Base-by-base conservation (phyloP, 2,888 invertebrate species). In the Tachystola acroxantha region DNA sequence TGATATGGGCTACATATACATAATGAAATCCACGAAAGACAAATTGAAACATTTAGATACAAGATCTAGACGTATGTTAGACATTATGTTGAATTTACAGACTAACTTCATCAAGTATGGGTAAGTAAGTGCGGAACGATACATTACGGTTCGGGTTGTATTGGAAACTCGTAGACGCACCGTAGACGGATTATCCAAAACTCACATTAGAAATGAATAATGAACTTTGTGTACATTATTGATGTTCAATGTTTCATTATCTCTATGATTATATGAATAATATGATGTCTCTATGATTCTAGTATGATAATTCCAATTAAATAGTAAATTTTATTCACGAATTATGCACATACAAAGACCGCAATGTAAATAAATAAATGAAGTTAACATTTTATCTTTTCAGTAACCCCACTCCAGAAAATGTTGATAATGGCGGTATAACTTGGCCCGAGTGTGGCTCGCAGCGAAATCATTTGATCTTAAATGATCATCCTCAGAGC, bases 91-190 rank as follows among this genome's bases (percentile, higher is more conserved):
- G 9, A 46, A 37, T 7, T 32, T 48, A 30, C 28, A 49, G 14
- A 38, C 53, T 6, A 57, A 60, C 31, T 62, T 61, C 28, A 39
- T 56, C 7, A 51, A 53, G 44, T 47, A 34, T 28, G 59, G 58
- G 56, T 62, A 39, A 40, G 52, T 42, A n/a, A n/a, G n/a, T n/a
- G n/a, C n/a, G n/a, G 25, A 30, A 27, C 13, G 11, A 11, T 53
- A 7, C n/a, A 26, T 26, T n/a, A 6, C 7, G 4, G 7, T 20
- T 6, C 20, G 20, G 5, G 7, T 7, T 20, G n/a, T 20, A 4
- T 20, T 7, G 4, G 20, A 6, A 20, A 20, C 20, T 24, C 9
- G 4, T 2, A 24, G 6, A 24, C n/a, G n/a, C n/a, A n/a, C n/a
- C n/a, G n/a, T n/a, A n/a, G n/a, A n/a, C n/a, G n/a, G n/a, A n/a